Conservation (phyloP, 2,888 invertebrate genomes). For the Patella pellucida region DNA sequence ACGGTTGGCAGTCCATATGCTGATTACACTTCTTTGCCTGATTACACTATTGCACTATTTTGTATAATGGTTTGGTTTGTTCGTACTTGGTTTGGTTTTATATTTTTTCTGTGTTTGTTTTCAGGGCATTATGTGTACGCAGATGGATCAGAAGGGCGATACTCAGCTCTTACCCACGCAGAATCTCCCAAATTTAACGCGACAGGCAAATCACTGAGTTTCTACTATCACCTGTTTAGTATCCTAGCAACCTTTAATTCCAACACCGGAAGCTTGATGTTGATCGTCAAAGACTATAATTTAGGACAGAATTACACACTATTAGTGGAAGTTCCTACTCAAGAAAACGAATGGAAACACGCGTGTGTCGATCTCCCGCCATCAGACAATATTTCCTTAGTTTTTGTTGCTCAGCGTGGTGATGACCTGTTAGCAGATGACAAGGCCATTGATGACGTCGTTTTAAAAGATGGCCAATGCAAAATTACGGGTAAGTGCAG, state of each 20-base stretch:
- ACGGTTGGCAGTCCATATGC: no score
- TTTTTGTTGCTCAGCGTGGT: conserved; percentile 45
- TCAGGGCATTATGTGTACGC: conserved; percentile 57
- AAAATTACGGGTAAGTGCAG: conserved; percentile 20
- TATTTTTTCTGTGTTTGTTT: not conserved
- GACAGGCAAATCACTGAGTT: conserved; percentile 39
- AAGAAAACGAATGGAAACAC: conserved; percentile 43
- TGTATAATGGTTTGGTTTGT: no score
- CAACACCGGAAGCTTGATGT: conserved; percentile 34
- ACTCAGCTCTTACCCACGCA: conserved; percentile 41
- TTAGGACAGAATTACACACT: conserved; percentile 11
- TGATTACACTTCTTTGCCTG: no score
- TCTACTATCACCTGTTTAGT: conserved; percentile 52
- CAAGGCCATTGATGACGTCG: conserved; percentile 55
- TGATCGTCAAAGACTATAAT: conserved; percentile 24
- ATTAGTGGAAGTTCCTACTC: conserved; percentile 35
- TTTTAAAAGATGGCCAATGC: conserved; percentile 37
- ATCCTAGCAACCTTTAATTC: conserved; percentile 16
- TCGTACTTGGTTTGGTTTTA: no score
- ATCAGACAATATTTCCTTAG: conserved; percentile 34
- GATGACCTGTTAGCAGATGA: conserved; percentile 42
- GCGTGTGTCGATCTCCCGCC: conserved; percentile 46
- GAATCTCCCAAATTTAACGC: conserved; percentile 44
- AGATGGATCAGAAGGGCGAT: conserved; percentile 43
- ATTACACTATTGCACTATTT: no score